These are phyloP conservation scores for Periplaneta americana DNA, from an alignment of 1,140 invertebrate genomes.

Conservation along the genomic window DNA sequence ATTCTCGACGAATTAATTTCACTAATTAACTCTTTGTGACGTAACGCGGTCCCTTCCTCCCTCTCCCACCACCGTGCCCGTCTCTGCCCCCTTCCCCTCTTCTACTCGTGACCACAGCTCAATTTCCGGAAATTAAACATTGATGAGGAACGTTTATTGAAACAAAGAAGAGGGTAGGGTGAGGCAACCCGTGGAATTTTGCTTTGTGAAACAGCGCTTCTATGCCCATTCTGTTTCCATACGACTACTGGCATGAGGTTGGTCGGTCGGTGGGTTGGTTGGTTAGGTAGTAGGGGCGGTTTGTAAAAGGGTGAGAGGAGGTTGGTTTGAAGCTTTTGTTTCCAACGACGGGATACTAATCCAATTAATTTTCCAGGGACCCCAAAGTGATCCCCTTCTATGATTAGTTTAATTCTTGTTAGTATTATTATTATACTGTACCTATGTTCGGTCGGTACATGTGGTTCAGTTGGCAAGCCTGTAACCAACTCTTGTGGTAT, in stretches of 20 bases:
- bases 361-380: background rate
- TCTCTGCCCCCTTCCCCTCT: background rate
- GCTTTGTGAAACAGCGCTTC: background rate
- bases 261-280: background rate
- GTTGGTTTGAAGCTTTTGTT: background rate
- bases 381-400: background rate
- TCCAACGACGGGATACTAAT: background rate
- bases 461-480: background rate
- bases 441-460: background rate
- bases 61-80: too few species aligned
- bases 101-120: background rate
- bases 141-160: background rate
- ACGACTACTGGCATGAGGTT: background rate
- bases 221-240: background rate
- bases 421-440: background rate
- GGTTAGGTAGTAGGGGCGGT: background rate
- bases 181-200: background rate
- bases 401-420: background rate
- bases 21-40: background rate
- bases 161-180: background rate
- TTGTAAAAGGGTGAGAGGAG: background rate
- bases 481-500: background rate
- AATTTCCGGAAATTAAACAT: background rate
- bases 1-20: background rate
- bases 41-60: background rate